phyloP scores from a whole-genome alignment of 2,888 invertebrate genomes.

The Dasypolia templi region DNA sequence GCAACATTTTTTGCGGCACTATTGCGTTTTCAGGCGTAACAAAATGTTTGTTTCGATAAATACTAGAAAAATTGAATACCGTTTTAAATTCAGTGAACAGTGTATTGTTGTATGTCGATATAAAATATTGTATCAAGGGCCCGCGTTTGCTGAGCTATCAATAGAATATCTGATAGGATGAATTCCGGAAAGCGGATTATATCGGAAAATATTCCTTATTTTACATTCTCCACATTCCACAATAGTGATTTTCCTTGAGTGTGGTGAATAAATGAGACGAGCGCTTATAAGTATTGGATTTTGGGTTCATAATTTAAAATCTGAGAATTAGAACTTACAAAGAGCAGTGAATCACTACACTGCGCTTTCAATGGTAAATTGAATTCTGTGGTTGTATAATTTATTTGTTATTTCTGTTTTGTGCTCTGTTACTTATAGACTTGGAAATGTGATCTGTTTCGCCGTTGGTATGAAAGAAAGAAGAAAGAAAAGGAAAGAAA shows the following conservation, averaged over 20 bases:
- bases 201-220: slow-evolving; percentile 8
- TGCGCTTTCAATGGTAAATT: too few species aligned
- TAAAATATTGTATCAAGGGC: not conserved
- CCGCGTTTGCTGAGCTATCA: not conserved
- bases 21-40: not conserved
- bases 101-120: not conserved
- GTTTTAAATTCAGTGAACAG: not conserved
- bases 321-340: not conserved
- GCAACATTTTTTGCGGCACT: not conserved
- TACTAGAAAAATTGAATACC: not conserved
- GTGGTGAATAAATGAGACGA: not conserved
- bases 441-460: not conserved
- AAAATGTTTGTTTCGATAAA: not conserved
- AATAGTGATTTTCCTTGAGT: slow-evolving; percentile 11
- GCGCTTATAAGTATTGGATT: not conserved
- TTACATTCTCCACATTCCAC: not conserved
- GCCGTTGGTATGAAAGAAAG: too few species aligned
- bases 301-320: slow-evolving; percentile 18
- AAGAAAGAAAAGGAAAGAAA: too few species aligned
- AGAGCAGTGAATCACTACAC: too few species aligned
- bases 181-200: slow-evolving; percentile 9
- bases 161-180: slow-evolving; percentile 12
- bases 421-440: not conserved
- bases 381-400: not conserved
- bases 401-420: not conserved